phyloP scores from a whole-genome alignment of 2,797 vertebrate genomes.

The Cryptoblepharus egeriae region DNA sequence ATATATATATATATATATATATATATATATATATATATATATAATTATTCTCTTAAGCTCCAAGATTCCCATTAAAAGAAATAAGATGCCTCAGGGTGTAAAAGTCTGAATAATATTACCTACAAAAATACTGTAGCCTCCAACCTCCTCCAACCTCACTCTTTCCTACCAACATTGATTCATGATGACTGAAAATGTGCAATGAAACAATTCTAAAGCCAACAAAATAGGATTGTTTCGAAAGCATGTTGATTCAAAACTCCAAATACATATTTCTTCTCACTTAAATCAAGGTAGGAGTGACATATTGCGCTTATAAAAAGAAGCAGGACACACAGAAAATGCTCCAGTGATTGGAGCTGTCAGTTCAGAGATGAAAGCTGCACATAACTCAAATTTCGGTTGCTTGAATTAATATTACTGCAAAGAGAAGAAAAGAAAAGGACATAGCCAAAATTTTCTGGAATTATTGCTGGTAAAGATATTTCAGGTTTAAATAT shows the following conservation, averaged over 20 bases:
- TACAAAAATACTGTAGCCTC: conserved; percentile 36
- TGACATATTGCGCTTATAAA: conserved; percentile 1
- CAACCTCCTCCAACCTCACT: too few relatives aligned
- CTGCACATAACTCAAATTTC: neutral
- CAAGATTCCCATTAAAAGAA: conserved; percentile 43
- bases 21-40: too few relatives aligned
- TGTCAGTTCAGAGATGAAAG: neutral
- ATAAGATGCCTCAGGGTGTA: conserved; percentile 46
- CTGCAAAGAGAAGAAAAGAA: neutral
- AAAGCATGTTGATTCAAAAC: conserved; percentile 27
- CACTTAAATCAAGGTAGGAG: neutral
- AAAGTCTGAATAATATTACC: conserved; percentile 43
- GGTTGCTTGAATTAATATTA: neutral
- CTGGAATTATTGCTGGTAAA: too few relatives aligned
- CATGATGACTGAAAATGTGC: conserved; percentile 31
- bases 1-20: too few relatives aligned
- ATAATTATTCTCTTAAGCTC: conserved; percentile 31
- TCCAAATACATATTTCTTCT: neutral
- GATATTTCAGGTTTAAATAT: too few relatives aligned
- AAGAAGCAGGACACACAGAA: neutral
- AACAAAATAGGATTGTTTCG: conserved; percentile 26
- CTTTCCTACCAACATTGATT: conserved; percentile 27
- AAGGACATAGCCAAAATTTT: too few relatives aligned
- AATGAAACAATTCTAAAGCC: neutral
- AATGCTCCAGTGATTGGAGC: fast-evolving